phyloP scores from a whole-genome alignment of 2,113 vertebrate genomes.

The Pimephales promelas region DNA sequence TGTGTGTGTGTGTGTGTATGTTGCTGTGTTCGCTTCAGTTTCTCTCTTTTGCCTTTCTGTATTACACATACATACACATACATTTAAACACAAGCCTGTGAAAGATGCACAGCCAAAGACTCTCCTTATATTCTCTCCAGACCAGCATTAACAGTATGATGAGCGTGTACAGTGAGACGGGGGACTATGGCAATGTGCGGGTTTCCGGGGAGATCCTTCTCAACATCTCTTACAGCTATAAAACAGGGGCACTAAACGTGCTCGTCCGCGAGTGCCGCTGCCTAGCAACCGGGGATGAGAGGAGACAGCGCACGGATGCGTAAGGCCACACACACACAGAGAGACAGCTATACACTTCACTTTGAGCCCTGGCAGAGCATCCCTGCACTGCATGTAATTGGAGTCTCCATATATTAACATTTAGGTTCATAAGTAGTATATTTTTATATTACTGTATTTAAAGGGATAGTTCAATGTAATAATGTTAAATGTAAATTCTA shows the following conservation, averaged over 20 bases:
- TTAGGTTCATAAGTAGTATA: not conserved
- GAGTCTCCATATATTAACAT: not conserved
- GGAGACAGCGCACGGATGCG: conserved; percentile 91
- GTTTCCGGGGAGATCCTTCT: conserved; percentile 94
- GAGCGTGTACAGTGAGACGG: conserved; percentile 95
- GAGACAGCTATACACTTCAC: not conserved
- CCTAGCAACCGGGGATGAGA: conserved; percentile 91
- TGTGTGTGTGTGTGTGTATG: conserved; percentile 14
- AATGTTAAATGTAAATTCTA: not conserved
- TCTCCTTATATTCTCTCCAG: conserved; percentile 67
- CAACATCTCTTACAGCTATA: conserved; percentile 92
- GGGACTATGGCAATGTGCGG: conserved; percentile 91
- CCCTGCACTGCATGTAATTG: not conserved
- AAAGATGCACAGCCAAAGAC: not conserved
- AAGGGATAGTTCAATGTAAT: not conserved
- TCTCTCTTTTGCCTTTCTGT: conserved; percentile 9
- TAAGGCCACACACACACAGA: conserved; percentile 72
- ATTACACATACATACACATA: not conserved
- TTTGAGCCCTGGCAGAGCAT: conserved; percentile 9
- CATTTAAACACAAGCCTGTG: not conserved
- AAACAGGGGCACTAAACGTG: conserved; percentile 91
- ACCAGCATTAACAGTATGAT: conserved; percentile 94
- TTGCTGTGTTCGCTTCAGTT: conserved; percentile 7
- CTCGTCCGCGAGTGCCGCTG: conserved; percentile 92
- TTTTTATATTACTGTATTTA: not conserved